phyloP scores from a whole-genome alignment of 2,888 invertebrate species.

The Ectemnius continuus region DNA sequence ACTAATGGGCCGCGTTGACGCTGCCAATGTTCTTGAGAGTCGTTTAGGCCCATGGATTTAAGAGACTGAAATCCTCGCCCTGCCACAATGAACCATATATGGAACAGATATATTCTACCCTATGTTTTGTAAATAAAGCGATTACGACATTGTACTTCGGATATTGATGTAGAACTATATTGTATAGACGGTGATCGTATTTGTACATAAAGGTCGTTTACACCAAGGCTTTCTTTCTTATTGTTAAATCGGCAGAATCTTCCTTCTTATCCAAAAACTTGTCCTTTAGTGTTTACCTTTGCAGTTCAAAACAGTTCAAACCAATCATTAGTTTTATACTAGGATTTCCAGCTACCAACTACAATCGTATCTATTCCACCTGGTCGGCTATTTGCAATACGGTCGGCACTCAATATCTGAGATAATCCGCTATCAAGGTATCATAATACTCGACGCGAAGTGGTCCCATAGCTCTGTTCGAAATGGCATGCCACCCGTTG shows the following conservation, averaged over 20 bases:
- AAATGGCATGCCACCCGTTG: too few species aligned
- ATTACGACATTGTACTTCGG: conserved; percentile 29
- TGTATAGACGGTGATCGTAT: conserved; percentile 54
- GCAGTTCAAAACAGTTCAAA: too few species aligned
- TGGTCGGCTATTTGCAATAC: too few species aligned
- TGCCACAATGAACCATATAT: conserved; percentile 28
- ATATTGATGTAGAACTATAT: conserved; percentile 57
- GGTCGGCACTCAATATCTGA: too few species aligned
- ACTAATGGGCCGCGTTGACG: conserved; percentile 91
- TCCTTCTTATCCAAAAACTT: background rate
- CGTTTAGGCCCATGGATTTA: conserved; percentile 69
- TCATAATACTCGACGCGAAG: too few species aligned
- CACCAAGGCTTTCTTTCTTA: conserved; percentile 42
- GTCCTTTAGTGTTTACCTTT: too few species aligned
- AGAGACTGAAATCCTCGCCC: conserved; percentile 34
- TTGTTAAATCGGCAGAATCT: background rate
- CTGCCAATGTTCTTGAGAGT: conserved; percentile 86
- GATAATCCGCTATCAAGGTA: too few species aligned
- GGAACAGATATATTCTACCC: conserved; percentile 29
- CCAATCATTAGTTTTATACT: too few species aligned
- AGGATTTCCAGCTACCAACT: too few species aligned
- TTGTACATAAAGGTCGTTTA: conserved; percentile 69
- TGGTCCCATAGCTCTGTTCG: too few species aligned
- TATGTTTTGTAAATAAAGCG: conserved; percentile 62
- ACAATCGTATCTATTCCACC: too few species aligned